Base-by-base conservation (phyloP, 2,888 invertebrate genomes). In the Zygothrica quintamaculata region DNA sequence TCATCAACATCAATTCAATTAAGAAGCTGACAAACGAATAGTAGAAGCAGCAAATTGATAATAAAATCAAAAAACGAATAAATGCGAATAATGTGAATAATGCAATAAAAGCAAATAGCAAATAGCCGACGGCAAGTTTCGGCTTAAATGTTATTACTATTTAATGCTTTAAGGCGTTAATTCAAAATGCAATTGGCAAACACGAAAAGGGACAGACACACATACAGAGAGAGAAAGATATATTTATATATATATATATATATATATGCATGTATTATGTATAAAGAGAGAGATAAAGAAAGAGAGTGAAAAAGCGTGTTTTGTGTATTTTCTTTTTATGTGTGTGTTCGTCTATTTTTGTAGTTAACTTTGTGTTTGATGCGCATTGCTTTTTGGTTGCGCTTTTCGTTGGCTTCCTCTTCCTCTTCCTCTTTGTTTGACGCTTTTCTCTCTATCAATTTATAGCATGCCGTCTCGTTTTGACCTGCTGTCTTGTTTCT, bases 391-490 rank as follows among this genome's bases (percentile, higher is more conserved):
- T 59, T 65, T 64, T 59, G 44, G 37, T 42, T 67, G 57, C 50
- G 67, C 46, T 61, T 68, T 77, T 65, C 52, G 66, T 75, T 75
- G 65, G 85, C 87, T 84, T 88, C 88, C 86, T 84, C 86, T 84
- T 88, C 88, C 86, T 84, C 86, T 84, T 87, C 88, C 86, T 84
- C 82, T 79, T 88, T 87, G 86, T 84, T 84, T 84, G 82, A 68
- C 74, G 71, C 46, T 67, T 57, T 65, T 66, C 66, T 50, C 61
- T 61, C 51, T 57, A 55, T 58, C 47, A 61, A 56, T 60, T 22
- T 59, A 6, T 53, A 8, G 26, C 29, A 15, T 46, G 36, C 51
- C 8, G 53, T 72, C 59, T 65, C 73, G 48, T 43, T 60, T 56
- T 62, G 56, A 40, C 59, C 50, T 59, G 57, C 40, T 56, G 67